phyloP scores from a whole-genome alignment of 2,888 invertebrate species.

The Agrochola lota region DNA sequence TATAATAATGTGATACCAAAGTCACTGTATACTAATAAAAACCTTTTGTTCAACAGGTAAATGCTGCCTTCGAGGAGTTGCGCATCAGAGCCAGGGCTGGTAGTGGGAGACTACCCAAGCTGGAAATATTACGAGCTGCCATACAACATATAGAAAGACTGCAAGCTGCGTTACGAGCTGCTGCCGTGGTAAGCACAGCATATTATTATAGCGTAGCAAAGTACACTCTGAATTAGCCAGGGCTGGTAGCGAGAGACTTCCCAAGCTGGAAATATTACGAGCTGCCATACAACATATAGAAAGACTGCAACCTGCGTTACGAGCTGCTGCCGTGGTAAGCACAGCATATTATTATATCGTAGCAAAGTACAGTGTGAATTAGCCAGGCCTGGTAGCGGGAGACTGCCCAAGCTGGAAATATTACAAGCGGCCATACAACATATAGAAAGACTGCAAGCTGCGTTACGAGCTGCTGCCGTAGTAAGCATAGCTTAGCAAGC shows the following conservation, averaged over 20 bases:
- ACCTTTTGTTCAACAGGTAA: constrained; percentile 92
- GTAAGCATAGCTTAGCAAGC: too few species aligned
- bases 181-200: constrained; percentile 77
- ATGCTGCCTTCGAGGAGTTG: constrained; percentile 99
- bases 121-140: constrained; percentile 98
- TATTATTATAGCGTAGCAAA: too few species aligned
- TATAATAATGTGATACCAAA: too few species aligned
- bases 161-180: constrained; percentile 95
- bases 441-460: constrained; percentile 82
- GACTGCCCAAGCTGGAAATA: constrained; percentile 98
- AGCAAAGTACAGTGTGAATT: too few species aligned
- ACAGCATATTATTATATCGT: too few species aligned
- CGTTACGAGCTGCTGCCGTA: constrained; percentile 88
- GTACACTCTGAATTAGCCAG: too few species aligned
- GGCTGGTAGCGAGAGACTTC: constrained; percentile 98
- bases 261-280: constrained; percentile 99
- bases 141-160: constrained; percentile 99
- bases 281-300: constrained; percentile 99
- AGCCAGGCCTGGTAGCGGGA: constrained; percentile 87
- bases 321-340: constrained; percentile 89
- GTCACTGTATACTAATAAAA: background rate
- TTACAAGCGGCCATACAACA: too few species aligned
- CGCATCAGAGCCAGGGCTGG: constrained; percentile 98
- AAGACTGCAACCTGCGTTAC: constrained; percentile 95
- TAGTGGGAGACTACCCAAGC: constrained; percentile 98